Percentiles rank a stretch among this genome's conserved stretches.
phyloP scores from a whole-genome alignment of 2,797 vertebrate genomes.

The Hipposideros larvatus region DNA sequence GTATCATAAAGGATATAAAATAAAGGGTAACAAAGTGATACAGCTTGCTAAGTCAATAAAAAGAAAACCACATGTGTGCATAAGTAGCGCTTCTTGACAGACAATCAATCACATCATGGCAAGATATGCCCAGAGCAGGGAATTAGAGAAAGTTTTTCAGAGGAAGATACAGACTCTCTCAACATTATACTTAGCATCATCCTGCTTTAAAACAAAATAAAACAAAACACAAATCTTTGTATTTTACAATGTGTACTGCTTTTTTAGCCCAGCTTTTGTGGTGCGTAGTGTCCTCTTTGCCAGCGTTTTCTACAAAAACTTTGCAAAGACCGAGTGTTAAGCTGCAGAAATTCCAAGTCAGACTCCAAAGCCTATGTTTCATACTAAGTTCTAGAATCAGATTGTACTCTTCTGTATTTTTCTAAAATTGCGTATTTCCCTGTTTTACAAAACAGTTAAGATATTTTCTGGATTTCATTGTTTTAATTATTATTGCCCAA shows the following conservation, averaged over 20 bases:
- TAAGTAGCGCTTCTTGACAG: slow-evolving; percentile 40
- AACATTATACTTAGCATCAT: not conserved
- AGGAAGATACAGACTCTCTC: not conserved
- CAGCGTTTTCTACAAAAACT: slow-evolving; percentile 10
- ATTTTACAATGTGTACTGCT: slow-evolving; percentile 4
- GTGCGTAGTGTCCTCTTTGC: not conserved
- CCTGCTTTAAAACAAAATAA: not conserved
- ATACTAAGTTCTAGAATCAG: not conserved
- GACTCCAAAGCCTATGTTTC: not conserved
- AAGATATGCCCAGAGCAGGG: not conserved
- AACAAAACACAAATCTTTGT: not conserved
- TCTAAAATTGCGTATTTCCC: not conserved
- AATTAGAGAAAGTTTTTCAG: not conserved
- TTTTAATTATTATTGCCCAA: slow-evolving; percentile 51
- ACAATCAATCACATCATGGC: not conserved
- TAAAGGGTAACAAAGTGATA: slow-evolving; percentile 28
- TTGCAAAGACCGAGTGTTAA: slow-evolving; percentile 34
- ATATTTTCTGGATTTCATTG: not conserved
- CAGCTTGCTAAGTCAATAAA: slow-evolving; percentile 17
- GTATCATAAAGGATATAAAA: slow-evolving; percentile 43
- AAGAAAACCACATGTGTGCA: slow-evolving; percentile 6
- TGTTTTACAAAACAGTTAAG: slow-evolving; percentile 29
- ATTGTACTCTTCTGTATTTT: slow-evolving; percentile 24
- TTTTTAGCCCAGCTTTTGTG: slow-evolving; percentile 8
- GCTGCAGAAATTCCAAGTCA: slow-evolving; percentile 52